A percentile compares a stretch with the other conserved stretches of the same genome.
Evolutionary conservation across 1,140 invertebrate genomes (phyloP).

Genomic region (Panulirus ornatus): DNA sequence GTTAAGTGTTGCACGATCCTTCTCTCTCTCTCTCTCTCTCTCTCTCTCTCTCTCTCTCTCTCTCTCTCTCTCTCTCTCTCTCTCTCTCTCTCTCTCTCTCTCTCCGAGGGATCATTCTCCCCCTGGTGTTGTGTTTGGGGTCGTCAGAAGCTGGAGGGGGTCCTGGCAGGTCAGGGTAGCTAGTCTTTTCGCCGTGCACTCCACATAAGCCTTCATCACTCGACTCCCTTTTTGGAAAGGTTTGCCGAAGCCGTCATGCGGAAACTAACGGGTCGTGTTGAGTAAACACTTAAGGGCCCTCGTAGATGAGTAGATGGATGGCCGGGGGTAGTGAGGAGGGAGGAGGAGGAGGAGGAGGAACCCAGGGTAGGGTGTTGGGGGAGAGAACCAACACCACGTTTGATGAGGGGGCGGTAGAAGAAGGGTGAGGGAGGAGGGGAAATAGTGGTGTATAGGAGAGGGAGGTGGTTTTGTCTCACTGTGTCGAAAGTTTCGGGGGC

Average conservation of each 20-base stretch:
- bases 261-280: constrained; percentile 23
- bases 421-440: not conserved
- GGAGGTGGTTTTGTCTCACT: not conserved
- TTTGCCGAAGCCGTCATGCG: not conserved
- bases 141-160: not conserved
- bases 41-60: constrained; percentile 36
- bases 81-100: not conserved
- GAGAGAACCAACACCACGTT: not conserved
- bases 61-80: not conserved
- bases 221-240: not conserved
- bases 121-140: not conserved
- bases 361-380: not conserved
- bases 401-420: not conserved
- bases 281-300: constrained; percentile 53
- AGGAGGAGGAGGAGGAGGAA: not conserved
- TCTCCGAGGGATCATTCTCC: not conserved
- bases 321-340: not conserved
- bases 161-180: not conserved
- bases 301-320: constrained; percentile 4
- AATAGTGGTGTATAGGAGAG: constrained; percentile 15
- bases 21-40: constrained; percentile 27
- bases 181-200: not conserved
- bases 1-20: too few relatives aligned
- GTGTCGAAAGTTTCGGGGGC: too few relatives aligned
- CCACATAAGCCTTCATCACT: not conserved